Base-by-base conservation (phyloP, 2,113 vertebrate species). In the Leucosticte australis region DNA sequence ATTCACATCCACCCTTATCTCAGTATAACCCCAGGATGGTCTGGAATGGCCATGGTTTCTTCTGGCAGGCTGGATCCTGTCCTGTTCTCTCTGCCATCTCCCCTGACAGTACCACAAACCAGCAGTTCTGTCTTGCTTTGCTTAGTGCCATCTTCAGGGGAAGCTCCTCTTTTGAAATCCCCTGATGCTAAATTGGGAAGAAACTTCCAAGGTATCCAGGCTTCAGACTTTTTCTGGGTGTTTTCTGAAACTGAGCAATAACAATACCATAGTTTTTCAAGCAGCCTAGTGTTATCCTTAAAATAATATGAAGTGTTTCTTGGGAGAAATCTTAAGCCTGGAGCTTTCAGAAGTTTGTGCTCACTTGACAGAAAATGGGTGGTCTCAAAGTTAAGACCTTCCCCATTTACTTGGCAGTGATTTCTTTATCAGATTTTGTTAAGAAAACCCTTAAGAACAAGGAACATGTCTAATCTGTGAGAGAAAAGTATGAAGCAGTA, bases 1-100 rank as follows among this genome's bases (percentile, higher is more conserved):
- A 4, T 22, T 52, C 1, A 2, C 60, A 41, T 4, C 47, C 65
- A 26, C n/a, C n/a, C 0, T 1, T 26, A 15, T 27, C 39, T 71
- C 50, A 69, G 11, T 11, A 3, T 78, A 12, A 15, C 12, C 27
- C 12, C 0, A 0, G 0, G 3, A 28, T 4, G 62, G 24, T 47
- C 47, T 21, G 33, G 39, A 22, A 13, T 2, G 1, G 27, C 12
- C 10, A 11, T 8, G 24, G 15, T 20, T 82, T n/a, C 10, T 28
- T 8, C 4, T 9, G 20, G 20, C 7, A 20, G 74, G 10, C 15
- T 64, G 67, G 16, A 42, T 57, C 31, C 47, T 76, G 33, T 35
- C n/a, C 53, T 52, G 35, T 11, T 33, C 50, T 3, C 19, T 24
- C 50, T 80, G 33, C 33, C 42, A 10, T 39, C 42, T 73, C 14